Conservation (phyloP, 2,797 vertebrate genomes). For the Leptatherina wallacei region DNA sequence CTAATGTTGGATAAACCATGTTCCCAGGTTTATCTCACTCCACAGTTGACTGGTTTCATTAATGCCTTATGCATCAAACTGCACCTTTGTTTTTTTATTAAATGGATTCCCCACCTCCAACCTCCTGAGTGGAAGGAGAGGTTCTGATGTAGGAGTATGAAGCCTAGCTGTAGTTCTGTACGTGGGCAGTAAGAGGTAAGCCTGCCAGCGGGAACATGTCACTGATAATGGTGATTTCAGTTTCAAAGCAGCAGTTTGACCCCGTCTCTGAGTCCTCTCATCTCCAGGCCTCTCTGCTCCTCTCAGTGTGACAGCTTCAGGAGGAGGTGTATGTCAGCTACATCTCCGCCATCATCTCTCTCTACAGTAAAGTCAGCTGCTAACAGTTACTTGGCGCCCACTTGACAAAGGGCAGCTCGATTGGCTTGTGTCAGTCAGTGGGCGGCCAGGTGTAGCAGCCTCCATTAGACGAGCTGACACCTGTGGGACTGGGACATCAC, state of each 20-base stretch:
- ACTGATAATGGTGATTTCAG: slow-evolving; percentile 43
- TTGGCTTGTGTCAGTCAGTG: slow-evolving; percentile 78
- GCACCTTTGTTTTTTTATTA: not conserved
- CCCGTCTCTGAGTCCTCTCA: slow-evolving; percentile 60
- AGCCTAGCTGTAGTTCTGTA: slow-evolving; percentile 8
- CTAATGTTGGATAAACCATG: no score
- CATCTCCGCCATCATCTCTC: slow-evolving; percentile 61
- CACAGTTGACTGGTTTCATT: not conserved
- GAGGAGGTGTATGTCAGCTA: slow-evolving; percentile 52
- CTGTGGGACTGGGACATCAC: slow-evolving; percentile 58
- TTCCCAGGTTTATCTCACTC: no score
- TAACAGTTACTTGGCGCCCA: slow-evolving; percentile 28
- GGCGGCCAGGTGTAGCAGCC: slow-evolving; percentile 64
- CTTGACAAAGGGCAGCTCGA: slow-evolving; percentile 37
- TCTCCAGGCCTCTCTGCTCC: slow-evolving; percentile 32
- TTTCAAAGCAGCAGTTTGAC: slow-evolving; percentile 68
- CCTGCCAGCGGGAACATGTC: slow-evolving; percentile 47
- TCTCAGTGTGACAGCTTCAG: slow-evolving; percentile 56
- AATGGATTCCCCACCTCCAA: not conserved
- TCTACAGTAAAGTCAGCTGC: slow-evolving; percentile 47
- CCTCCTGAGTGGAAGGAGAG: not conserved
- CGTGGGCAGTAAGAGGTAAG: slow-evolving; percentile 47
- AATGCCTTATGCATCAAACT: not conserved
- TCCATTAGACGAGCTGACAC: slow-evolving; percentile 78
- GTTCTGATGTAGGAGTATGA: slow-evolving; percentile 6